Evolutionary conservation across 2,113 vertebrate genomes (phyloP).

Genomic region (Oceanodroma tethys): DNA sequence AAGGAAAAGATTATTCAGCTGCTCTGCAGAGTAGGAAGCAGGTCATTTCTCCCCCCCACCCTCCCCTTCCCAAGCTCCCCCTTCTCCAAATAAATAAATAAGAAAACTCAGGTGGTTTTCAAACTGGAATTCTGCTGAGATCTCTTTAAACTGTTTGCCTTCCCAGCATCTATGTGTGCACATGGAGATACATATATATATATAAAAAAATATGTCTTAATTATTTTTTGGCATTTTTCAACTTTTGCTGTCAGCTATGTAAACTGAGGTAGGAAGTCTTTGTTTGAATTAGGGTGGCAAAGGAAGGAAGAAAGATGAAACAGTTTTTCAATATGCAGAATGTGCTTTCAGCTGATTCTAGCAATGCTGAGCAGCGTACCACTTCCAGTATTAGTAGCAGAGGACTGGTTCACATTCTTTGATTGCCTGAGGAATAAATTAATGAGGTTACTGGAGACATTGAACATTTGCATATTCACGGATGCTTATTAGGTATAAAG

Average conservation of each 20-base stretch:
- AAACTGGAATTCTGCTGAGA: constrained; percentile 4
- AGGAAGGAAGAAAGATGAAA: constrained; percentile 64
- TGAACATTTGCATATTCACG: constrained; percentile 80
- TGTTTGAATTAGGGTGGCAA: constrained; percentile 65
- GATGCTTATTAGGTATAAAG: constrained; percentile 80
- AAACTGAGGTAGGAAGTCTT: constrained; percentile 66
- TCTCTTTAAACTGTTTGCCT: constrained; percentile 49
- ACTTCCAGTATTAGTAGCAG: constrained; percentile 65
- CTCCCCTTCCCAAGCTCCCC: background rate
- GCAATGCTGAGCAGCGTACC: constrained; percentile 30
- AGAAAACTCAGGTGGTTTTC: constrained; percentile 16
- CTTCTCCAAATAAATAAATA: constrained; percentile 49
- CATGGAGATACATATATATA: background rate
- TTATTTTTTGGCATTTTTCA: constrained; percentile 27
- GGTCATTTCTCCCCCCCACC: constrained; percentile 18
- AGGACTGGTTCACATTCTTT: constrained; percentile 74
- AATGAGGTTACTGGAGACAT: constrained; percentile 80
- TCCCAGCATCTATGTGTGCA: background rate
- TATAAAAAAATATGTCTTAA: constrained; percentile 9
- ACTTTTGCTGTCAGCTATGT: constrained; percentile 55
- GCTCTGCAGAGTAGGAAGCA: constrained; percentile 60
- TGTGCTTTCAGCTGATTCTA: constrained; percentile 58
- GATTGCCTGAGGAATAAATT: constrained; percentile 84
- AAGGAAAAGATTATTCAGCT: constrained; percentile 76
- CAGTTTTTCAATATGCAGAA: constrained; percentile 65